Percentiles rank a stretch among this genome's conserved stretches.
These are phyloP conservation scores for Drosophila koepferae DNA, from an alignment of 2,888 invertebrate species.

Conservation along the genomic window DNA sequence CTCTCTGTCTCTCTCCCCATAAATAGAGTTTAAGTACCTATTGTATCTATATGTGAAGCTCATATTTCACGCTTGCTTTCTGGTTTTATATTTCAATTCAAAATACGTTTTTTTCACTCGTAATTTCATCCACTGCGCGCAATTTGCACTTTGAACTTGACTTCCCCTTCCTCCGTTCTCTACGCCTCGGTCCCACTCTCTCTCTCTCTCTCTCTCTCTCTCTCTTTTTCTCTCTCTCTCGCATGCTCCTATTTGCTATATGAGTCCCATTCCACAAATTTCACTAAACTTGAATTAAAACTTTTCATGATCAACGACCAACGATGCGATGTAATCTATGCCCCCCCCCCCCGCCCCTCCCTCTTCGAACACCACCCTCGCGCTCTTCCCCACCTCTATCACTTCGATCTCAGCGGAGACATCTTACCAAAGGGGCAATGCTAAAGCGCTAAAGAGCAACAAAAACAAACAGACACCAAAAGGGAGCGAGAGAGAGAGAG, in stretches of 20 bases:
- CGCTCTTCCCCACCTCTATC: background rate
- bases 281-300: constrained; percentile 79
- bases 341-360: background rate
- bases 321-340: constrained; percentile 60
- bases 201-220: background rate
- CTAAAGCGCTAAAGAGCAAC: constrained; percentile 5
- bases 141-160: constrained; percentile 42
- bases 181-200: background rate
- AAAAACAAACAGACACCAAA: background rate
- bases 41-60: background rate
- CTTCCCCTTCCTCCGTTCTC: background rate
- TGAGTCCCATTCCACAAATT: constrained; percentile 52
- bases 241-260: background rate
- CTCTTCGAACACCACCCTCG: too few species aligned
- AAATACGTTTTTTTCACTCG: background rate
- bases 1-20: background rate
- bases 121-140: background rate
- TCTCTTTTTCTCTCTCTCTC: background rate
- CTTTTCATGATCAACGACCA: constrained; percentile 77
- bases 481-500: background rate
- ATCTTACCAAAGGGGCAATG: constrained; percentile 14
- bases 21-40: background rate
- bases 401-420: constrained; percentile 28
- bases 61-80: background rate
- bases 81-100: background rate